Conservation (phyloP, 2,797 vertebrate species). For the Neomorphus geoffroyi region DNA sequence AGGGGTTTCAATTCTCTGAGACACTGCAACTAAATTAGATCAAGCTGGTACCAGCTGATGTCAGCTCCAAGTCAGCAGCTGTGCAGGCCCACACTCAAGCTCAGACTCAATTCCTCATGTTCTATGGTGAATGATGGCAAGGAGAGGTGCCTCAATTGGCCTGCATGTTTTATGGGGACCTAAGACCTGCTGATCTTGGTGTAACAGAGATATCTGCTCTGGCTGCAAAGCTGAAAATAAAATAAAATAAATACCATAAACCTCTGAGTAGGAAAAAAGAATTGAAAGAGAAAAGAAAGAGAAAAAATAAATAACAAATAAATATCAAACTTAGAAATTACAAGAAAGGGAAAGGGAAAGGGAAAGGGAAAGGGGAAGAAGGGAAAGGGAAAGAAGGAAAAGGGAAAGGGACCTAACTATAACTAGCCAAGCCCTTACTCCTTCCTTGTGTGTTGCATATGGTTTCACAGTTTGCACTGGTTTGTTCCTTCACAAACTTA, state of each 20-base stretch:
- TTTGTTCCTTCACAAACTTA: neutral
- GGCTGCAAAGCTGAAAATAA: neutral
- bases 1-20: neutral
- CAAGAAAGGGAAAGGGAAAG: neutral
- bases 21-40: neutral
- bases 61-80: neutral
- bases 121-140: neutral
- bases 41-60: neutral
- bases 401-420: neutral
- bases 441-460: neutral
- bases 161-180: neutral
- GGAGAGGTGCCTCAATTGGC: neutral
- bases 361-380: rapidly evolving
- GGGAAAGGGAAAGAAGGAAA: rapidly evolving
- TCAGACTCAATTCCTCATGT: neutral
- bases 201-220: neutral
- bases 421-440: neutral
- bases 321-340: neutral
- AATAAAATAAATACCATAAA: neutral
- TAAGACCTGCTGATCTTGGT: neutral
- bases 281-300: neutral
- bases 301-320: too few relatives aligned
- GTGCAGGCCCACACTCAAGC: neutral
- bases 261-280: neutral
- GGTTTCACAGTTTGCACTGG: neutral